phyloP scores from a whole-genome alignment of 2,888 invertebrate species.

The Athalia cordata region DNA sequence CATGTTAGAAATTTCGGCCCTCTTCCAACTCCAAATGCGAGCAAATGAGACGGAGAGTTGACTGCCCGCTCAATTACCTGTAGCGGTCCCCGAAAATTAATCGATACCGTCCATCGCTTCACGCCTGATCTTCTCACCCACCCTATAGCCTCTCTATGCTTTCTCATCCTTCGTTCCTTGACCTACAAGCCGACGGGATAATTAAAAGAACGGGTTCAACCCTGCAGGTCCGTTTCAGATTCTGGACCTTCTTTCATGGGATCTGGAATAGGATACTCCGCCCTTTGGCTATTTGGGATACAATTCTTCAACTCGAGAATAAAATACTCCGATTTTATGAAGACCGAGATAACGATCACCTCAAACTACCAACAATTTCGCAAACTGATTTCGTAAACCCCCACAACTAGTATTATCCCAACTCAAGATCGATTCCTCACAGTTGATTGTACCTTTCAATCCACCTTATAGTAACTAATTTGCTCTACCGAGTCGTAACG shows the following conservation, averaged over 20 bases:
- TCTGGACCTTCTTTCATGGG: conserved; percentile 2
- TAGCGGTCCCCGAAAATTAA: conserved; percentile 44
- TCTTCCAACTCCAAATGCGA: conserved; percentile 3
- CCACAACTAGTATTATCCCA: not conserved
- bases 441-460: conserved; percentile 20
- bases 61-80: conserved; percentile 48
- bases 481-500: not conserved
- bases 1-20: conserved; percentile 19
- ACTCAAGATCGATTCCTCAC: conserved; percentile 10
- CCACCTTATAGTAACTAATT: conserved; percentile 1
- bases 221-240: conserved; percentile 41
- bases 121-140: conserved; percentile 46
- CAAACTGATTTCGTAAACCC: conserved; percentile 11
- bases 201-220: conserved; percentile 47
- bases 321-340: not conserved
- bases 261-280: not conserved
- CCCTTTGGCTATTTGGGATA: not conserved
- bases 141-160: conserved; percentile 5
- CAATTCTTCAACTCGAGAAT: not conserved
- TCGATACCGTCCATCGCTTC: conserved; percentile 47
- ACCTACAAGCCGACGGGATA: conserved; percentile 43
- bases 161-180: conserved; percentile 19
- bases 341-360: not conserved
- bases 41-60: conserved; percentile 35
- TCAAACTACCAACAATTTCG: not conserved